Conservation (phyloP, 2,113 vertebrate genomes). For the Apus apus region DNA sequence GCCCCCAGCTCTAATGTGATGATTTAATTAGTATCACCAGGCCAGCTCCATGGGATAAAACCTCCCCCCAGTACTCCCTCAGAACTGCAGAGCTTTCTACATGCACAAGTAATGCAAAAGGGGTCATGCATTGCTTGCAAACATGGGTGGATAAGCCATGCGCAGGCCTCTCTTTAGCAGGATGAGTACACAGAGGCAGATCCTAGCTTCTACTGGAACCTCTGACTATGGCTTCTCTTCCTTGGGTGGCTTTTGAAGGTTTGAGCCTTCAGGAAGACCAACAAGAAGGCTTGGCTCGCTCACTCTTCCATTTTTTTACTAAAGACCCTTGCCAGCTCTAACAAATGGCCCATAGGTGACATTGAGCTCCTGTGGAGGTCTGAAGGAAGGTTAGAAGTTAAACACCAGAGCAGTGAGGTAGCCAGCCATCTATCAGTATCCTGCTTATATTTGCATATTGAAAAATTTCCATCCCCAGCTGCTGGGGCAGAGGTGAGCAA, state of each 20-base stretch:
- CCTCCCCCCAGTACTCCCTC: not conserved
- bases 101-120: not conserved
- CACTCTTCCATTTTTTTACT: not conserved
- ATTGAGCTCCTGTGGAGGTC: not conserved
- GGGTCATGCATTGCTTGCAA: not conserved
- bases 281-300: not conserved
- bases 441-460: not conserved
- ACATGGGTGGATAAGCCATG: not conserved
- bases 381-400: not conserved
- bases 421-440: not conserved
- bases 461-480: not conserved
- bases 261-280: not conserved
- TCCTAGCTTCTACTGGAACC: not conserved
- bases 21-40: constrained; percentile 61
- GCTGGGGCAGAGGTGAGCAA: not conserved
- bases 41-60: constrained; percentile 16
- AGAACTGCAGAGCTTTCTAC: not conserved
- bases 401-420: not conserved
- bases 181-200: not conserved
- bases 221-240: not conserved
- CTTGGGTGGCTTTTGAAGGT: not conserved
- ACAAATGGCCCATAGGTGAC: not conserved
- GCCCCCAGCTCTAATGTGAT: constrained; percentile 40
- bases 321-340: not conserved
- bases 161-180: not conserved